Base-by-base conservation (phyloP, 2,888 invertebrate genomes). In the Ctena decussata region DNA sequence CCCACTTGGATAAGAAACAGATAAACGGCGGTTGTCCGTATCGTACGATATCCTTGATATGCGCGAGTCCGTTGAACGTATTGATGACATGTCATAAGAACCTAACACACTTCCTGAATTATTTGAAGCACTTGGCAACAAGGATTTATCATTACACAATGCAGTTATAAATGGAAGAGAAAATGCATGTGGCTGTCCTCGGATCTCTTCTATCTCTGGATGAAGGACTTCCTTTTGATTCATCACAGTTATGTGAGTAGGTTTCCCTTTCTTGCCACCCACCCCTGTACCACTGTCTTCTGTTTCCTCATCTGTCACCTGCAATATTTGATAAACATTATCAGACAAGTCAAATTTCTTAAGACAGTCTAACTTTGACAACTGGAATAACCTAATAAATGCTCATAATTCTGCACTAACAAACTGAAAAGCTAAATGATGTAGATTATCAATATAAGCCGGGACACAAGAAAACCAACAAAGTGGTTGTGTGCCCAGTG, bases 61-160 rank as follows among this genome's bases (percentile, higher is more conserved):
- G 32, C 91, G 88, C 0, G 93, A 93, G 77, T 94, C 94, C 8
- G 91, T 92, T 35, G 94, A 93, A 49, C 92, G 86, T 11, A 93
- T 89, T 1, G 93, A 93, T 21, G 92, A 90, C 74, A 91, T 92
- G 76, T 93, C 93, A 60, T 92, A 92, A 0, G 92, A 91, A 57
- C 91, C 90, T 18, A 83, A 84, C 3, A 90, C 86, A 73, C 92
- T 89, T 32, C 90, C 90, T 15, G 90, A 84, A 39, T 86, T 87
- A 37, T 87, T 87, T 80, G 90, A 91, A 77, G 90, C 89, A 39
- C 90, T 82, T 24, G 90, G 89, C 87, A 94, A 96, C 93, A 99
- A 97, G 84, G 98, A 98, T 82, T 98, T 97, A 96, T 99, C 99
- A 95, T 98, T 99, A 96, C 98, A 99, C 91, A 99, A 97, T 21